Base-by-base conservation (phyloP, 2,113 vertebrate genomes). In the Ornithorhynchus anatinus region DNA sequence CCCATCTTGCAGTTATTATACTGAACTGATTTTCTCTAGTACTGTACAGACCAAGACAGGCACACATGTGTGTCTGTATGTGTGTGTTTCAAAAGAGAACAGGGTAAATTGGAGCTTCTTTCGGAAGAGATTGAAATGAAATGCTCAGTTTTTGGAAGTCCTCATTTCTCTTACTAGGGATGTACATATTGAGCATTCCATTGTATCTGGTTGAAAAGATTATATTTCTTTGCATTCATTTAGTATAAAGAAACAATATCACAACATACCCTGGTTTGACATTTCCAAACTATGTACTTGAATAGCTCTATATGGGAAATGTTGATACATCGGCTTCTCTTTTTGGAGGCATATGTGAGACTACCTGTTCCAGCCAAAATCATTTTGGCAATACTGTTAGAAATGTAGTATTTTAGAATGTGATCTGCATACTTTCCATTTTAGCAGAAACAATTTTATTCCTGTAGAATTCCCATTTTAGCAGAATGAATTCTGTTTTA, bases 141-240 rank as follows among this genome's bases (percentile, higher is more conserved):
- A 61, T 77, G 69, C 53, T 38, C 35, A 70, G 10, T 54, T 85
- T 43, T 27, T 50, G 54, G 68, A 69, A 53, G 64, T 76, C 73
- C 32, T 59, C 73, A 43, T 65, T 72, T 64, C 59, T 58, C 64
- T 69, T 45, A 42, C 39, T 68, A 77, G 57, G 54, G 56, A 60
- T 25, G 22, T 75, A 25, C 69, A 70, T 73, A 66, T 47, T 81
- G 2, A 77, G 56, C 44, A 43, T 77, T 63, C 4, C 0, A 0
- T 60, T 19, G 3, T 31, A 32, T n/a, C 17, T 61, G 7, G 0
- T 14, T 53, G 25, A 72, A 37, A 25, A 58, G 16, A 2, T 5
- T 56, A 31, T 40, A 43, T 60, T 40, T 63, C 10, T 25, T 4
- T n/a, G 19, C 8, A 39, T 76, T 59, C 66, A 43, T 51, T 66